These are phyloP conservation scores for Atherix ibis DNA, from an alignment of 2,888 invertebrate genomes.

Conservation along the genomic window DNA sequence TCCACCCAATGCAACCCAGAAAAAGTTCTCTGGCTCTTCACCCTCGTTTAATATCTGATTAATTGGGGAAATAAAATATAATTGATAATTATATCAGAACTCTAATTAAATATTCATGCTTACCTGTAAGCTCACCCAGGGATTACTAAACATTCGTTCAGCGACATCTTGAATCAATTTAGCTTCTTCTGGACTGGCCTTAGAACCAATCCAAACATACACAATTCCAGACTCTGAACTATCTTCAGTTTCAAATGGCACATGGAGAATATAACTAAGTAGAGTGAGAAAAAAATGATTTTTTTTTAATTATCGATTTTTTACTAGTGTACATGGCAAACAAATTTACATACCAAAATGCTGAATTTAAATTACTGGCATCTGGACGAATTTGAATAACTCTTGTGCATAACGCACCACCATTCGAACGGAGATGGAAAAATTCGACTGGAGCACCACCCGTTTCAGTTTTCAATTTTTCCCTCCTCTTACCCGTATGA, in stretches of 20 bases:
- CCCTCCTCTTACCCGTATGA: constrained; percentile 66
- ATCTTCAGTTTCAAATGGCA: constrained; percentile 78
- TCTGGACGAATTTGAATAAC: constrained; percentile 82
- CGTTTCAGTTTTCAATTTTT: constrained; percentile 27
- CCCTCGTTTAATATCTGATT: constrained; percentile 71
- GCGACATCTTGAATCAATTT: constrained; percentile 81
- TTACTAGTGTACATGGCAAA: too few species aligned
- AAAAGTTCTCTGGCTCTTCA: constrained; percentile 95
- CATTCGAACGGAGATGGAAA: constrained; percentile 91
- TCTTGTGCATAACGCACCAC: constrained; percentile 82
- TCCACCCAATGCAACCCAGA: constrained; percentile 92
- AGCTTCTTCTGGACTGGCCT: constrained; percentile 71
- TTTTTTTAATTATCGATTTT: too few species aligned
- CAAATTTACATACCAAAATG: constrained; percentile 93
- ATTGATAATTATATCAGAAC: not conserved
- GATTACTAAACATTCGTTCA: constrained; percentile 77
- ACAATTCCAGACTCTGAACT: constrained; percentile 69
- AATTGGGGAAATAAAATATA: constrained; percentile 1
- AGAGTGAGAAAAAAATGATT: constrained; percentile 12
- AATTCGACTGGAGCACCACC: constrained; percentile 59
- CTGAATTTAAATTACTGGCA: constrained; percentile 74
- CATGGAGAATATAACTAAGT: constrained; percentile 75
- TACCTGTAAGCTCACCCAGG: constrained; percentile 63
- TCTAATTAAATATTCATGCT: constrained; percentile 15
- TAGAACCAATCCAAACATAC: constrained; percentile 89